Conservation (phyloP, 2,113 vertebrate genomes). For the Ascaphus truei region DNA sequence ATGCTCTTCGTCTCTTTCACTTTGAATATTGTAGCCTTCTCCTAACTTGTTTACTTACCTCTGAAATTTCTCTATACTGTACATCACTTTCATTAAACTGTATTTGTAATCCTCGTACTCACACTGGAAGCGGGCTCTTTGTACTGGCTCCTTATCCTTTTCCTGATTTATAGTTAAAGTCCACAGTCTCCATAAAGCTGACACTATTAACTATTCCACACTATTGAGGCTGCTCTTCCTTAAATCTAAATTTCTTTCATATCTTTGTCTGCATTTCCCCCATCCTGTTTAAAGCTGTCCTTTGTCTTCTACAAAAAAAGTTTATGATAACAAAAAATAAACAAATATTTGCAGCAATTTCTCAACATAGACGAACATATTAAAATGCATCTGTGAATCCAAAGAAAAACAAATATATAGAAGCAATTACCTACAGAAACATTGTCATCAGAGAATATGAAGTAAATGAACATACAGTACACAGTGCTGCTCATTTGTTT, state of each 20-base stretch:
- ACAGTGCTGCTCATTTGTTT: constrained; percentile 14
- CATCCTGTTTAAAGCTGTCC: too few species aligned
- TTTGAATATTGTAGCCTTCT: neutral
- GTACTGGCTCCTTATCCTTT: neutral
- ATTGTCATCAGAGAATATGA: constrained; percentile 9
- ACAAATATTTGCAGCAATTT: neutral
- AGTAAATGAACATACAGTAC: constrained; percentile 13
- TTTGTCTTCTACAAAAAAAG: neutral
- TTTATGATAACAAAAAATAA: neutral
- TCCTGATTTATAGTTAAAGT: neutral
- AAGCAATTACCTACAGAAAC: constrained; percentile 13
- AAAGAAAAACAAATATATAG: constrained; percentile 10
- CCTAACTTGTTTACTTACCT: neutral
- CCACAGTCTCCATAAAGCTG: neutral
- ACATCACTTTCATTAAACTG: neutral
- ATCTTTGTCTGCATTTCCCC: too few species aligned
- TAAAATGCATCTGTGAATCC: constrained; percentile 6
- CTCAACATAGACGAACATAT: neutral
- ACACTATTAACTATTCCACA: too few species aligned
- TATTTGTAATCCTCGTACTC: neutral
- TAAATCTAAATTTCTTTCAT: neutral
- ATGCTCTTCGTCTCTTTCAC: neutral
- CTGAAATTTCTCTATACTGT: neutral
- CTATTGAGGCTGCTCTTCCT: too few species aligned
- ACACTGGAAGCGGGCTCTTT: neutral